A percentile compares a stretch with the other conserved stretches of the same genome.
Conservation (phyloP, 2,888 invertebrate species). For the Eristalis tenax region DNA sequence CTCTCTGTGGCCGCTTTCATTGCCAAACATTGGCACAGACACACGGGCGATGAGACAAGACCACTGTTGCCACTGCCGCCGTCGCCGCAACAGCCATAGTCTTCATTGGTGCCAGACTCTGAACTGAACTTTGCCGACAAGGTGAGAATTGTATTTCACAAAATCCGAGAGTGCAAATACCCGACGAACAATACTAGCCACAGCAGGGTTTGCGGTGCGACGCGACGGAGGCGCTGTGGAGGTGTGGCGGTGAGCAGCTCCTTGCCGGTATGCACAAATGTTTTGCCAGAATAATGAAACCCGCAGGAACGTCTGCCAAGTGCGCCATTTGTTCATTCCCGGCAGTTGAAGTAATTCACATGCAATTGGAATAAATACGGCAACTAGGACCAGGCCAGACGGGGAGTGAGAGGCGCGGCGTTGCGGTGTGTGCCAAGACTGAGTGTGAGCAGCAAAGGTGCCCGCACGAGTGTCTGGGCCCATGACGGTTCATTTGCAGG, state of each 20-base stretch:
- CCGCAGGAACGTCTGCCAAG: conserved; percentile 67
- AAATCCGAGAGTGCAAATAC: conserved; percentile 49
- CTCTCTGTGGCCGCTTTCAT: background rate
- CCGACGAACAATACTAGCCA: conserved; percentile 19
- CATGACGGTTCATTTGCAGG: conserved; percentile 1
- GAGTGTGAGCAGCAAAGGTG: conserved; percentile 18
- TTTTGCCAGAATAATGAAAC: conserved; percentile 62
- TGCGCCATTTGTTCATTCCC: conserved; percentile 52
- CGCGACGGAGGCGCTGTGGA: too few species aligned
- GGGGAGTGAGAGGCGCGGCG: too few species aligned
- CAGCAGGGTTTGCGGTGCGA: background rate
- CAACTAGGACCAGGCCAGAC: background rate
- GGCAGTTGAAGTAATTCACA: conserved; percentile 44
- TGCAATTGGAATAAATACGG: conserved; percentile 35
- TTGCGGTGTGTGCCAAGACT: background rate
- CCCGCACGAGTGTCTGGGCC: background rate
- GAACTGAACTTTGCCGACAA: conserved; percentile 44
- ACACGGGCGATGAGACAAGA: conserved; percentile 4
- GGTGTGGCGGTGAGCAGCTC: too few species aligned
- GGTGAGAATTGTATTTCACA: conserved; percentile 61
- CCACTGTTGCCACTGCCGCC: background rate
- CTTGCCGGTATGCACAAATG: too few species aligned
- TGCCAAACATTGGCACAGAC: conserved; percentile 31
- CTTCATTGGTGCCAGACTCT: background rate
- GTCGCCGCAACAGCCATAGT: background rate